These are phyloP conservation scores for Hymenochirus boettgeri DNA, from an alignment of 2,113 vertebrate species.

Conservation along the genomic window DNA sequence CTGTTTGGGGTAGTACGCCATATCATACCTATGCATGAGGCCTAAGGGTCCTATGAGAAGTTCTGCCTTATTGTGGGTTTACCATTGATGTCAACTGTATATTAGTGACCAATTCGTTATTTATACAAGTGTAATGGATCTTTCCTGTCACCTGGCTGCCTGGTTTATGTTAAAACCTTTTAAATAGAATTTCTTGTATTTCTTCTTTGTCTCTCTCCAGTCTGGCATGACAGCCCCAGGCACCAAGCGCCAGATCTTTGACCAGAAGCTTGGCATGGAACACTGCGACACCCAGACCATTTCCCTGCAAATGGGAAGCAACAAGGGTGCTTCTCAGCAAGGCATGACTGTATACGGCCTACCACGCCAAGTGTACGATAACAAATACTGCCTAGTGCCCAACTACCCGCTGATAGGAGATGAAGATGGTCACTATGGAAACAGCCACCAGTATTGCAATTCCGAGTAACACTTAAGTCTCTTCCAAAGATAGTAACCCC, in stretches of 20 bases:
- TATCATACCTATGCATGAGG: no score
- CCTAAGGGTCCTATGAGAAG: no score
- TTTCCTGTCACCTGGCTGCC: no score
- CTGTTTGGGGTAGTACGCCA: no score
- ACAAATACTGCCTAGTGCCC: constrained; percentile 76
- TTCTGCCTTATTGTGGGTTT: no score
- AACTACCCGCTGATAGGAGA: constrained; percentile 50
- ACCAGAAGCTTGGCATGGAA: constrained; percentile 85
- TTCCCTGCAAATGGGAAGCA: constrained; percentile 94
- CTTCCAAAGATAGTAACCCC: constrained; percentile 6
- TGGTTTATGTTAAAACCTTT: no score
- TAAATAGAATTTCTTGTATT: no score
- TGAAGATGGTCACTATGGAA: constrained; percentile 57
- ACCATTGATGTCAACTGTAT: no score
- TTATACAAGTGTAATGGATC: no score
- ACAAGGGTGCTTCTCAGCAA: constrained; percentile 85
- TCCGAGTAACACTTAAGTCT: constrained; percentile 62
- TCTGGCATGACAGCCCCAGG: constrained; percentile 91
- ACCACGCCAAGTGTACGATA: constrained; percentile 87
- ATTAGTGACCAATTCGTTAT: no score
- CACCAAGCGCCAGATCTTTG: constrained; percentile 89
- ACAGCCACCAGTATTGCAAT: constrained; percentile 78
- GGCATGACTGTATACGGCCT: constrained; percentile 94
- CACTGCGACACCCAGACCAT: constrained; percentile 79
- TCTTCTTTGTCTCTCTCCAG: constrained; percentile 48